Evolutionary conservation across 2,888 invertebrate genomes (phyloP).

Genomic region (Tetranychus piercei): DNA sequence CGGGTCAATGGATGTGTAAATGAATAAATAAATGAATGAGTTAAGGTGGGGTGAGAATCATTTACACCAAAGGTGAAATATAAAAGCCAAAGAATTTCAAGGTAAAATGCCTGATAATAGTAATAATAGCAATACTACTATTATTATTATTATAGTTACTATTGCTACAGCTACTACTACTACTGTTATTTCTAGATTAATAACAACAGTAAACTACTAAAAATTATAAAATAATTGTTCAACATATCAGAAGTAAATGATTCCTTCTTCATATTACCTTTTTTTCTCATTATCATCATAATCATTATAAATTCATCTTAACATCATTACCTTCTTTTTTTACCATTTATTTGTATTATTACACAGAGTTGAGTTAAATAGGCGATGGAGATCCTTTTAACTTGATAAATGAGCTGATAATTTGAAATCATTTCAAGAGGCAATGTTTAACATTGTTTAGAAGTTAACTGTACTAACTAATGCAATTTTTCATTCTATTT

Average conservation of each 20-base stretch:
- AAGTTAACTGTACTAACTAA: background rate
- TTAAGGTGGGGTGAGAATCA: background rate
- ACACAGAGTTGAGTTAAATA: background rate
- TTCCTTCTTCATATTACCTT: background rate
- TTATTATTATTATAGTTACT: no score
- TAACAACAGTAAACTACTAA: background rate
- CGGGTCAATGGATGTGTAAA: slow-evolving; percentile 1
- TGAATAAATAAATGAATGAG: background rate
- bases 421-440: background rate
- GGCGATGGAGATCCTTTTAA: background rate
- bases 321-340: background rate
- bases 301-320: background rate
- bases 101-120: no score
- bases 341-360: background rate
- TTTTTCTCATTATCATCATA: background rate
- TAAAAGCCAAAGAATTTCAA: background rate
- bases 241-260: background rate
- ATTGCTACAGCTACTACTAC: no score
- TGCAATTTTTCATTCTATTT: background rate
- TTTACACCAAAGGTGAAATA: background rate
- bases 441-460: background rate
- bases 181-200: no score
- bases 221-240: background rate
- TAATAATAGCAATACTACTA: no score
- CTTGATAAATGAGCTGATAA: background rate